Percentiles rank a stretch among this genome's conserved stretches.
phyloP scores from a whole-genome alignment of 2,797 vertebrate species.

The Sebastes nivosus region DNA sequence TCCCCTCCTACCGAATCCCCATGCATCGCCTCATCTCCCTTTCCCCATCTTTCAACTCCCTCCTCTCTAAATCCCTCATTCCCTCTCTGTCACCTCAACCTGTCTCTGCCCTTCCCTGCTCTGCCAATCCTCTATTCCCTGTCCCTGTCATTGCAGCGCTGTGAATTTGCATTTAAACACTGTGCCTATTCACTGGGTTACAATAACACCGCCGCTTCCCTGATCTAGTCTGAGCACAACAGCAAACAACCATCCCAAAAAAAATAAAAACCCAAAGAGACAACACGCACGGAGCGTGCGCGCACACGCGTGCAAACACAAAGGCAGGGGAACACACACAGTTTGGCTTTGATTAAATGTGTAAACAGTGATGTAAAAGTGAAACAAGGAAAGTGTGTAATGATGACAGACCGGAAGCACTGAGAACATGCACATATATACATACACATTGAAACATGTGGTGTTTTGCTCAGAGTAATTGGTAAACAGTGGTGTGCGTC shows the following conservation, averaged over 20 bases:
- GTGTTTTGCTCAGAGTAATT: slow-evolving; percentile 44
- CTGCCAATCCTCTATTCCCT: slow-evolving; percentile 52
- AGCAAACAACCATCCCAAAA: slow-evolving; percentile 58
- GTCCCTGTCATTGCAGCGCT: slow-evolving; percentile 38
- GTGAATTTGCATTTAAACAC: slow-evolving; percentile 75
- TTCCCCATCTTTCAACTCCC: slow-evolving; percentile 41
- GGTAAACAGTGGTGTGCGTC: slow-evolving; percentile 72
- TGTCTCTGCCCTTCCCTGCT: slow-evolving; percentile 43
- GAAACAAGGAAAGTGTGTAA: slow-evolving; percentile 41
- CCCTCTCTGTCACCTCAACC: slow-evolving; percentile 63
- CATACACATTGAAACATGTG: slow-evolving; percentile 24
- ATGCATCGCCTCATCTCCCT: slow-evolving; percentile 36
- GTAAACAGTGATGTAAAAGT: slow-evolving; percentile 66
- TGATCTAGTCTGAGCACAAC: slow-evolving; percentile 71
- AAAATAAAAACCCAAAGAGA: slow-evolving; percentile 16
- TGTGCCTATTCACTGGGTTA: slow-evolving; percentile 63
- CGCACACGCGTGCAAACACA: slow-evolving; percentile 15
- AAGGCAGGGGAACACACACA: neutral
- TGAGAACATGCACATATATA: slow-evolving; percentile 31
- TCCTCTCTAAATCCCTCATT: slow-evolving; percentile 46
- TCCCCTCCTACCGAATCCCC: slow-evolving; percentile 27
- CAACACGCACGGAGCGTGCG: neutral
- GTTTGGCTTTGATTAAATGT: slow-evolving; percentile 60
- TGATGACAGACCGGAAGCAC: slow-evolving; percentile 28
- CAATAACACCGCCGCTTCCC: slow-evolving; percentile 59